Evolutionary conservation across 2,113 vertebrate genomes (phyloP).

Genomic region (Alces alces): DNA sequence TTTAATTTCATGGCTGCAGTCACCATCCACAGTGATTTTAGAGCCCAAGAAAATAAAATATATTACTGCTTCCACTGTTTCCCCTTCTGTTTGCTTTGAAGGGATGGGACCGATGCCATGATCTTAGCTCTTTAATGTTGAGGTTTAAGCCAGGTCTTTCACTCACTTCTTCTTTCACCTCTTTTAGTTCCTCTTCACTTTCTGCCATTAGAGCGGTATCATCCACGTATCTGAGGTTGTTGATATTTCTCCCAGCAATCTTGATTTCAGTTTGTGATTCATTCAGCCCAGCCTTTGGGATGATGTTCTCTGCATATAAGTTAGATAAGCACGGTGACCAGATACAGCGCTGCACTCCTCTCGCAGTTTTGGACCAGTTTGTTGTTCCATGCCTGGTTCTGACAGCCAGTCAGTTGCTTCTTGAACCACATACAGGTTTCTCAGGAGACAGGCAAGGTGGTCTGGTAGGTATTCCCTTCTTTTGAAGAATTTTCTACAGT

Average conservation of each 20-base stretch:
- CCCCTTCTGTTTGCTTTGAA: neutral
- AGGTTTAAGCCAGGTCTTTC: neutral
- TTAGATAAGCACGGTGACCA: neutral
- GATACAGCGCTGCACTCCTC: neutral
- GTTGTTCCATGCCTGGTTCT: neutral
- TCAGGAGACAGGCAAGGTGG: neutral
- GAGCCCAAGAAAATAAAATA: neutral
- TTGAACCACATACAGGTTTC: neutral
- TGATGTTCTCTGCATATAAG: neutral
- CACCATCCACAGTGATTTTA: neutral
- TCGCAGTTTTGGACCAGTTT: neutral
- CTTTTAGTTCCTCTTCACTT: neutral
- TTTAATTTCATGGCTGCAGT: neutral
- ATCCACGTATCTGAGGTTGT: neutral
- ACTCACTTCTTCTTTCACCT: neutral
- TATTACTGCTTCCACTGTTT: neutral
- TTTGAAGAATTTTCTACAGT: neutral
- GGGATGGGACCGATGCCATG: neutral
- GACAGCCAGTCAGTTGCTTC: neutral
- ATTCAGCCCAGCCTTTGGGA: neutral
- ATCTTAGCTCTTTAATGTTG: neutral
- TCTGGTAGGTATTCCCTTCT: neutral
- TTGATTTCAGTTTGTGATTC: neutral
- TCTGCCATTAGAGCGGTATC: neutral
- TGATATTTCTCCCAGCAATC: neutral